Evolutionary conservation across 2,113 vertebrate genomes (phyloP).

Genomic region (Pseudois nayaur): DNA sequence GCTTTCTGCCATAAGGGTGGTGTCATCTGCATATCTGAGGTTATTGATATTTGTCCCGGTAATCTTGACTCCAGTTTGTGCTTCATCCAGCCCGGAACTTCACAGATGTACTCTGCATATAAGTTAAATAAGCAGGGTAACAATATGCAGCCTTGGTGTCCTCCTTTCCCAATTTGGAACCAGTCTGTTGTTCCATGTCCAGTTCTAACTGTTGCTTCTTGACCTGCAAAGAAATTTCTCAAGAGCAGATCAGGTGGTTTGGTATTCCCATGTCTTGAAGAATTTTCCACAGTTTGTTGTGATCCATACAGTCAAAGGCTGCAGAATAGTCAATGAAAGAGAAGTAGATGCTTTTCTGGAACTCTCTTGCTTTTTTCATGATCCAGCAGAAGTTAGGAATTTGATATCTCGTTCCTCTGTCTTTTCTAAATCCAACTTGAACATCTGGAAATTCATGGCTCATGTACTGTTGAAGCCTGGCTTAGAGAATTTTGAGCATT

Average conservation of each 20-base stretch:
- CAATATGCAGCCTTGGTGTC: neutral
- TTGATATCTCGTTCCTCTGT: neutral
- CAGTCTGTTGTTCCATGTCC: neutral
- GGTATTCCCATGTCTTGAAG: neutral
- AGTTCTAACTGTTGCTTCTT: neutral
- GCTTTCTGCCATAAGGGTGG: neutral
- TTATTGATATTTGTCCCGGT: neutral
- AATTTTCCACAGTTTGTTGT: neutral
- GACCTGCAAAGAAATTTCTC: neutral
- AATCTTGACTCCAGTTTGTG: neutral
- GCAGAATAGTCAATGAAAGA: neutral
- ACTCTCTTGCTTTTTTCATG: neutral
- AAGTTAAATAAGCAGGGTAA: neutral
- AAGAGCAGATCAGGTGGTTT: neutral
- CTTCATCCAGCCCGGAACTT: fast-evolving
- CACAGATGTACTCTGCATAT: neutral
- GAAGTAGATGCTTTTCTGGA: neutral
- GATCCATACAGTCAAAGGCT: neutral
- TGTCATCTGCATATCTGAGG: neutral
- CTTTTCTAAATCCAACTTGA: neutral
- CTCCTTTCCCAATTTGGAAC: neutral
- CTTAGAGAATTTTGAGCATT: neutral
- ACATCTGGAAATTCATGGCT: neutral
- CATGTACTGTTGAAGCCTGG: neutral
- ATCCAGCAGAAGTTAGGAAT: neutral